Evolutionary conservation across 2,888 invertebrate genomes (phyloP).

Genomic region (Steinernema hermaphroditum): DNA sequence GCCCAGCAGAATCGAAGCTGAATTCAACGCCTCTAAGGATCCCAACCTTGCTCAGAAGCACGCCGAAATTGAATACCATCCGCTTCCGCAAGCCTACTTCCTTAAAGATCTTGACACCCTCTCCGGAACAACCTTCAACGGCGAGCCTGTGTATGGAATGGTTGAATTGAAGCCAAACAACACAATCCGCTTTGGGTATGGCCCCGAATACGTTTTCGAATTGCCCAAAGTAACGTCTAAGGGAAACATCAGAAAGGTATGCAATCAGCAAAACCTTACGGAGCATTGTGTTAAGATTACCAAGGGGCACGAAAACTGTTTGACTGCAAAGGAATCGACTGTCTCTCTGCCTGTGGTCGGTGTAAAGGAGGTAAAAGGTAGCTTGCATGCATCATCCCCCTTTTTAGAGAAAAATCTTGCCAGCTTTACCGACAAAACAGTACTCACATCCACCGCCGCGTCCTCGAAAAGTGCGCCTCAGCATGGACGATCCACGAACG

Average conservation of each 20-base stretch:
- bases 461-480: neutral
- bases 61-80: constrained; percentile 55
- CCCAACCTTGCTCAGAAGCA: constrained; percentile 48
- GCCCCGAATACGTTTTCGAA: constrained; percentile 40
- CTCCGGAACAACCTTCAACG: constrained; percentile 48
- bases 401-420: constrained; percentile 29
- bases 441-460: neutral
- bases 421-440: neutral
- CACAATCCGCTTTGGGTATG: constrained; percentile 42
- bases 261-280: neutral
- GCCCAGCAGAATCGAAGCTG: neutral
- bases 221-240: constrained; percentile 37
- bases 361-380: constrained; percentile 32
- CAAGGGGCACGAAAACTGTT: neutral
- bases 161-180: constrained; percentile 42
- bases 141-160: constrained; percentile 44
- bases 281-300: neutral
- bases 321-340: neutral
- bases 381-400: neutral
- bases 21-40: constrained; percentile 38
- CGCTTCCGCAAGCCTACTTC: constrained; percentile 49
- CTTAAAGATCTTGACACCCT: constrained; percentile 50
- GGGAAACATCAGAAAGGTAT: constrained; percentile 19
- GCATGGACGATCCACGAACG: neutral
- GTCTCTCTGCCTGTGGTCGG: constrained; percentile 40